Percentiles rank a stretch among this genome's conserved stretches.
Evolutionary conservation across 2,113 vertebrate species (phyloP).

Genomic region (Chiloscyllium plagiosum): DNA sequence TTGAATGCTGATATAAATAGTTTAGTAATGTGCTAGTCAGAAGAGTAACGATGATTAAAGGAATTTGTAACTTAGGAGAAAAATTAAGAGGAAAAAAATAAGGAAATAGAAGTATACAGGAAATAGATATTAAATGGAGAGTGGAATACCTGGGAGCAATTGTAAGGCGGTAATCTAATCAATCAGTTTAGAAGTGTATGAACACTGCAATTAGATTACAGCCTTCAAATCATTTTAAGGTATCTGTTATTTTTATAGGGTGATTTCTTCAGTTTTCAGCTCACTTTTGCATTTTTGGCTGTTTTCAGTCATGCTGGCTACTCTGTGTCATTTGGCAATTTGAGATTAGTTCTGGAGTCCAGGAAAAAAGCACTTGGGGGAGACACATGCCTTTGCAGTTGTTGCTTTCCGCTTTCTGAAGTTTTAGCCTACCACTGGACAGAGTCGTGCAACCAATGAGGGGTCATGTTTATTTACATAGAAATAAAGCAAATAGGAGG

Average conservation of each 20-base stretch:
- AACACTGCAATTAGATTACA: neutral
- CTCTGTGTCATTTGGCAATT: neutral
- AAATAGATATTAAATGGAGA: neutral
- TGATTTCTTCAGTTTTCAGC: neutral
- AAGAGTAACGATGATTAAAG: neutral
- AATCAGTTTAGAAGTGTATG: neutral
- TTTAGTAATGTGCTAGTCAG: neutral
- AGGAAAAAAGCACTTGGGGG: neutral
- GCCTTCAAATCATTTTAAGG: neutral
- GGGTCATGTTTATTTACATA: too few species aligned
- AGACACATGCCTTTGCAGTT: neutral
- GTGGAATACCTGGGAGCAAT: conserved; percentile 3
- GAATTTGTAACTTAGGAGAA: neutral
- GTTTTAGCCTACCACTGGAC: neutral
- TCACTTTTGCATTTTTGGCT: neutral
- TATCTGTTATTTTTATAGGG: neutral
- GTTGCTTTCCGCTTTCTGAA: neutral
- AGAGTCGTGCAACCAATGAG: neutral
- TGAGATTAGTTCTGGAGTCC: neutral
- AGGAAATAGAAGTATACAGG: conserved; percentile 3
- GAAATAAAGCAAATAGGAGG: too few species aligned
- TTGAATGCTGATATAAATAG: neutral
- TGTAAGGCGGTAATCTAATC: conserved; percentile 2
- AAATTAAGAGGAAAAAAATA: neutral
- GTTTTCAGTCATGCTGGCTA: neutral